phyloP scores from a whole-genome alignment of 2,888 invertebrate species.

The Podabrus alpinus region DNA sequence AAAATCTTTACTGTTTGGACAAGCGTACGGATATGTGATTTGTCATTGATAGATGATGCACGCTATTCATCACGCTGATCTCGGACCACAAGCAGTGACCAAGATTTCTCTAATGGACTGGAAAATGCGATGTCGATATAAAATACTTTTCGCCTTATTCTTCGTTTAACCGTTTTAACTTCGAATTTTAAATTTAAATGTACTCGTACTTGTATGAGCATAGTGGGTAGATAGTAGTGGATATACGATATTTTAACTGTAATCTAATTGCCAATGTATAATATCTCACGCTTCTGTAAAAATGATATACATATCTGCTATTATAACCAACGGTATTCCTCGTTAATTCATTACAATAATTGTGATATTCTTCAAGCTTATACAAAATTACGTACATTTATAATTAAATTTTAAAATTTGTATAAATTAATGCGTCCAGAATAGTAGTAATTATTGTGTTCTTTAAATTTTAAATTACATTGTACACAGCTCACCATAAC shows the following conservation, averaged over 20 bases:
- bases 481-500: background rate
- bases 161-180: constrained; percentile 6
- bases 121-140: constrained; percentile 50
- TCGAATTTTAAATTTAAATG: background rate
- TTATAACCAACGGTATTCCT: constrained; percentile 20
- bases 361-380: background rate
- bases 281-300: constrained; percentile 20
- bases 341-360: background rate
- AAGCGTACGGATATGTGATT: constrained; percentile 52
- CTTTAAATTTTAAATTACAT: background rate
- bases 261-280: constrained; percentile 10
- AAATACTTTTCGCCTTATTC: constrained; percentile 24
- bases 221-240: too few relatives aligned
- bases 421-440: background rate
- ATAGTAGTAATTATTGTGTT: background rate
- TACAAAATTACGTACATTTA: background rate
- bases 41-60: constrained; percentile 56
- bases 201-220: background rate
- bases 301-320: constrained; percentile 20
- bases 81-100: constrained; percentile 41
- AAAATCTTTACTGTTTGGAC: constrained; percentile 36
- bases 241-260: constrained; percentile 2
- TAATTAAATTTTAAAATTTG: background rate
- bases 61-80: constrained; percentile 50
- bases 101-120: constrained; percentile 47